Evolutionary conservation across 1,140 invertebrate genomes (phyloP).

Genomic region (Helicorthomorpha holstii): DNA sequence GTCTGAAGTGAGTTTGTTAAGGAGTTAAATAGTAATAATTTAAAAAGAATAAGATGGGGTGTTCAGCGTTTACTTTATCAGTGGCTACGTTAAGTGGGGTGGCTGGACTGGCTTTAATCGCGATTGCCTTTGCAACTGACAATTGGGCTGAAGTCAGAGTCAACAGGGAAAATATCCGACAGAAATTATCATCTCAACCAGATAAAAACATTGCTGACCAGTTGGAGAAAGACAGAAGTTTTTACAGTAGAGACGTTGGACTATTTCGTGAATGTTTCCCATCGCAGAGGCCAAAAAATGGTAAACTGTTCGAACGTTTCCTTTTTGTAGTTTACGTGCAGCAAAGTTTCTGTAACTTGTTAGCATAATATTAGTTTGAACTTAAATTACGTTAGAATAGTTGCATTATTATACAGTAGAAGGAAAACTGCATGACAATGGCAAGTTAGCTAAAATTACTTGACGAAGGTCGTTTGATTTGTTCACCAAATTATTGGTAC

Average conservation of each 20-base stretch:
- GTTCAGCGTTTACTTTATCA: constrained; percentile 82
- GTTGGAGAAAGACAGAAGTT: constrained; percentile 17
- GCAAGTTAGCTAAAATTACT: no score
- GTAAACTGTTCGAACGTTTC: no score
- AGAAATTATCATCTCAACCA: constrained; percentile 5
- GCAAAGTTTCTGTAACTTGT: no score
- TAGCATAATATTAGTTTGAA: no score
- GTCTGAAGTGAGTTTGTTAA: no score
- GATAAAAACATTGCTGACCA: constrained; percentile 6
- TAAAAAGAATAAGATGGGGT: constrained; percentile 87
- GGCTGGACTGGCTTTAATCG: constrained; percentile 70
- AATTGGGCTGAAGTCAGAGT: constrained; percentile 88
- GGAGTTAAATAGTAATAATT: no score
- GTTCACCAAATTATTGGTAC: no score
- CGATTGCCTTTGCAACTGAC: constrained; percentile 85
- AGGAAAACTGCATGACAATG: no score
- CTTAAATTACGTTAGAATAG: no score
- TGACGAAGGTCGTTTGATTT: no score
- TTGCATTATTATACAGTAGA: no score
- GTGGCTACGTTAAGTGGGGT: constrained; percentile 85
- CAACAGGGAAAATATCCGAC: constrained; percentile 59
- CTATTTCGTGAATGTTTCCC: constrained; percentile 80
- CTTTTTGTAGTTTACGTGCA: no score
- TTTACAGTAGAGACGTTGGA: constrained; percentile 32
- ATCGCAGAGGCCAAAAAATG: constrained; percentile 63